These are phyloP conservation scores for Aleiodes testaceus DNA, from an alignment of 2,888 invertebrate genomes.

Conservation along the genomic window DNA sequence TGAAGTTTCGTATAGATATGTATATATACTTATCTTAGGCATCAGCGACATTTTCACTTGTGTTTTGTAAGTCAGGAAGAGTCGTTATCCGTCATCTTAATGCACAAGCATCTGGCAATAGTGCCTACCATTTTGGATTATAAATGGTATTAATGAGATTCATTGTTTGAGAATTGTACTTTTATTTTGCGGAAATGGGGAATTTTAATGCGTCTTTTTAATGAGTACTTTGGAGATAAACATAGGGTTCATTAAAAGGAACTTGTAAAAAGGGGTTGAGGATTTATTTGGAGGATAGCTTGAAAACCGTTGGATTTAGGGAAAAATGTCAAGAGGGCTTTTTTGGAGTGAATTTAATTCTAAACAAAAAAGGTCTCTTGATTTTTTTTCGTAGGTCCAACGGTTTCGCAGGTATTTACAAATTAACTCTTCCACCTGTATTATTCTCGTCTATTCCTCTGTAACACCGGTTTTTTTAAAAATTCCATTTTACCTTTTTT, in stretches of 20 bases:
- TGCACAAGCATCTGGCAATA: slow-evolving; percentile 57
- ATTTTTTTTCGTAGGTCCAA: no score
- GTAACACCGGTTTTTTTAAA: background rate
- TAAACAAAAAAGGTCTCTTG: no score
- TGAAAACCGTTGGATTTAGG: no score
- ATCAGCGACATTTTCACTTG: slow-evolving; percentile 58
- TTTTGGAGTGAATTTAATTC: no score
- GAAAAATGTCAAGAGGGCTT: no score
- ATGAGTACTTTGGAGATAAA: no score
- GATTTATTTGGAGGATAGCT: no score
- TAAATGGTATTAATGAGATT: slow-evolving; percentile 57
- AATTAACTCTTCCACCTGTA: background rate
- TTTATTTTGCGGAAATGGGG: slow-evolving; percentile 40
- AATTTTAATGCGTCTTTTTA: no score
- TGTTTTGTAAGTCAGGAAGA: slow-evolving; percentile 50
- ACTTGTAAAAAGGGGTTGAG: no score
- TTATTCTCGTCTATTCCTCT: slow-evolving; percentile 26
- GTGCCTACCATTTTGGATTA: slow-evolving; percentile 62
- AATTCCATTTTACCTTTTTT: slow-evolving; percentile 39
- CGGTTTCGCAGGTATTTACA: background rate
- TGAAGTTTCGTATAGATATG: slow-evolving; percentile 17
- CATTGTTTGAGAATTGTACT: slow-evolving; percentile 63
- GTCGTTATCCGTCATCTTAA: slow-evolving; percentile 68
- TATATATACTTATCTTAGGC: slow-evolving; percentile 58
- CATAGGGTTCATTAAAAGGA: no score